These are phyloP conservation scores for Carettochelys insculpta DNA, from an alignment of 2,113 vertebrate species.

Conservation along the genomic window DNA sequence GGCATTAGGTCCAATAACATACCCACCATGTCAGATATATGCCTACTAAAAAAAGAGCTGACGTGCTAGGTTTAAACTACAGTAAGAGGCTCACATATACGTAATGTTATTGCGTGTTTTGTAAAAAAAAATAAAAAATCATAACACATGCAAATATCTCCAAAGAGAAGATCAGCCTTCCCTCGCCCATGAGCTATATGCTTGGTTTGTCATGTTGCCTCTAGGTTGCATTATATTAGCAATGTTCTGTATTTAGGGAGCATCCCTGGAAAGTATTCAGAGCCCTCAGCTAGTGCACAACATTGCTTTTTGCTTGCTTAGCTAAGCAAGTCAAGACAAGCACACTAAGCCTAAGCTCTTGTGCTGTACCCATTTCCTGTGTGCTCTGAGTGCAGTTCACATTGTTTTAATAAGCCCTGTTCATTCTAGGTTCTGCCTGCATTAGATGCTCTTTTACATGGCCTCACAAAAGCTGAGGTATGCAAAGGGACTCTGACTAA, in stretches of 20 bases:
- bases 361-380: not conserved
- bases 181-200: not conserved
- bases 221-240: not conserved
- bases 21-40: not conserved
- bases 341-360: not conserved
- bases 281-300: not conserved
- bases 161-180: not conserved
- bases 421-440: not conserved
- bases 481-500: not conserved
- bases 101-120: not conserved
- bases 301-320: not conserved
- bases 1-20: not conserved
- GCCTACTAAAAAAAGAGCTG: not conserved
- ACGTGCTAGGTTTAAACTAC: not conserved
- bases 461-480: not conserved
- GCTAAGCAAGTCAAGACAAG: slow-evolving; percentile 1
- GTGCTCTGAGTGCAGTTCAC: not conserved
- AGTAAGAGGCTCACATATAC: not conserved
- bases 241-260: not conserved
- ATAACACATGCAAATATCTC: not conserved
- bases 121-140: not conserved
- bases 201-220: not conserved
- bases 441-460: not conserved
- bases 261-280: slow-evolving; percentile 22
- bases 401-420: not conserved